These are phyloP conservation scores for Euplagia quadripunctaria DNA, from an alignment of 2,888 invertebrate species.

Conservation along the genomic window DNA sequence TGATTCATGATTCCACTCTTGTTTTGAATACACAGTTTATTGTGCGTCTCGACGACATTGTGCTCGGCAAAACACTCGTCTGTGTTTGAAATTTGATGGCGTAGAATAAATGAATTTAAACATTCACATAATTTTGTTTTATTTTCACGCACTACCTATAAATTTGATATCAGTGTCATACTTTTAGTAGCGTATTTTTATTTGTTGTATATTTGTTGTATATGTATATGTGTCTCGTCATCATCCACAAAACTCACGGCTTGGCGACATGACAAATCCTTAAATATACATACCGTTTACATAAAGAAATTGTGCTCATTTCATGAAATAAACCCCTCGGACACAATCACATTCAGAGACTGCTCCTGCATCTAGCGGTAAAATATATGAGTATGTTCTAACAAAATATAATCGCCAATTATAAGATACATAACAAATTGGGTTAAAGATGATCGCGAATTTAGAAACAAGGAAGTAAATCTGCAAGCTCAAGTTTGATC, in stretches of 20 bases:
- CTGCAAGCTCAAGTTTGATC: slow-evolving; percentile 38
- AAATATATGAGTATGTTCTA: no score
- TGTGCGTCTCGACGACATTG: slow-evolving; percentile 58
- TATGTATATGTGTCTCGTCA: no score
- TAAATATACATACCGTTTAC: neutral
- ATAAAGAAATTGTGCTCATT: neutral
- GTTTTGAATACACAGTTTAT: slow-evolving; percentile 73
- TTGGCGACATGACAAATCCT: no score
- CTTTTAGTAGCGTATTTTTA: neutral
- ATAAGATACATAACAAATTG: neutral
- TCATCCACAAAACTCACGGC: neutral
- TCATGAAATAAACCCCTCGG: neutral
- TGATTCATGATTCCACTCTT: slow-evolving; percentile 71
- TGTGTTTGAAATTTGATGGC: slow-evolving; percentile 33
- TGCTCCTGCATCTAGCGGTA: neutral
- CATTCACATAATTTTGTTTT: slow-evolving; percentile 11
- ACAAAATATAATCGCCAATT: neutral
- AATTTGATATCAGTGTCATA: neutral
- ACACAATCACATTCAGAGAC: neutral
- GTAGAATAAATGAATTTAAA: slow-evolving; percentile 11
- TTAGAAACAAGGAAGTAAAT: slow-evolving; percentile 21
- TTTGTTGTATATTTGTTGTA: no score
- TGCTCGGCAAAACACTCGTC: slow-evolving; percentile 32
- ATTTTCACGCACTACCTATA: neutral
- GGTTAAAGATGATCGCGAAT: slow-evolving; percentile 24